Evolutionary conservation across 2,797 vertebrate species (phyloP), one percentile per base, ranked within the genome.

Genomic region (Numenius phaeopus): DNA sequence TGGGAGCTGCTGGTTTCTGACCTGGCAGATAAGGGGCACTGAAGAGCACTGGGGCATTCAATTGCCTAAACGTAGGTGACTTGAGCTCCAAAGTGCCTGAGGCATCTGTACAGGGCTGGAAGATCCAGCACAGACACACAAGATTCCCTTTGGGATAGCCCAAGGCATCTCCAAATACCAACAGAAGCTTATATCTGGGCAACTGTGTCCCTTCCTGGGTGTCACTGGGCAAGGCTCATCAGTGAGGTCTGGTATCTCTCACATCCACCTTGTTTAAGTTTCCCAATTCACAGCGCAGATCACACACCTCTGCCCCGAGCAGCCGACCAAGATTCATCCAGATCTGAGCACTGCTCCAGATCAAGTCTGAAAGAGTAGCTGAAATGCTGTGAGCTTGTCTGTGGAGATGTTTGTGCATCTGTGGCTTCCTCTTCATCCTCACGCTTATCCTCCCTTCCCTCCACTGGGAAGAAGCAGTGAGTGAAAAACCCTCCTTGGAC

Each of bases 291-390:
- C 42, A 69, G 64, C 32, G 32, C 52, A 67, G 61, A 52, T 3
- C 21, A 11, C 32, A 26, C 55, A 39, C 21, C n/a, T 66, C 42
- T 54, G 49, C 64, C 44, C 44, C 32, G 34, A 52, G 59, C 73
- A 50, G 30, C 34, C 1, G 2, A n/a, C 12, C 49, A 73, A 23
- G 1, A 3, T 39, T 37, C 46, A 61, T 15, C 23, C 34, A 24
- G 20, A 52, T 13, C 42, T 15, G 58, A 67, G 47, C 42, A 22
- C 40, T 62, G 37, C 54, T 24, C 32, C 49, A 58, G 34, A 30
- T 19, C 0, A 0, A 54, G 52, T 32, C 14, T 2, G 1, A 18
- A 75, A 55, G 27, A 71, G 16, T 4, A 24, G 14, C 30, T 88
- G 67, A 57, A 89, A 66, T 52, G 29, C 61, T 65, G 32, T 39